Evolutionary conservation across 2,113 vertebrate species (phyloP), one percentile per base, ranked within the genome.

Genomic region (Penelope pileata): DNA sequence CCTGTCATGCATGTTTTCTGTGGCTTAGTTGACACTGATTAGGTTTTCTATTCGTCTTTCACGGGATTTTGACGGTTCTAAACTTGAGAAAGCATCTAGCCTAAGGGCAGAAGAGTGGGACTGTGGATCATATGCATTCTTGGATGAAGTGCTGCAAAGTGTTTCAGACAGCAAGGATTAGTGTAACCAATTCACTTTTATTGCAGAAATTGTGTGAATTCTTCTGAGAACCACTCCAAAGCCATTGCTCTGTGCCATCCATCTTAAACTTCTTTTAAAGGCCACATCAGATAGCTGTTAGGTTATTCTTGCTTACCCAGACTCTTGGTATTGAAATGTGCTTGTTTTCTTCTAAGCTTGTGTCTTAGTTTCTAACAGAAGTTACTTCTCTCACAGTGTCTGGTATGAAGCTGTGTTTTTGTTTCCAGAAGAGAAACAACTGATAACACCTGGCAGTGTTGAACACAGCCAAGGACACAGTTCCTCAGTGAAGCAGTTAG

Each of bases 1-100:
- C 56, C 74, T 69, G 23, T 66, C n/a, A 45, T 24, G 48, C 53
- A 12, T 86, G 45, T 94, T 96, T 91, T 79, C 81, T 50, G 16
- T 86, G 62, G 76, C 94, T 92, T 47, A 32, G 70, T 38, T 47
- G 83, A 38, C 92, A 60, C n/a, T 90, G 81, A 81, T 91, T 88
- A 68, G 77, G 73, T 83, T 88, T 91, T 60, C 50, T 74, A 14
- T 85, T 93, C 60, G 70, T 81, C 75, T 95, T 91, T 68, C 66
- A 36, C n/a, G 72, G n/a, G 38, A 86, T 92, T 75, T 86, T 81
- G 90, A 86, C 84, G 74, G 62, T 79, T 95, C 51, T 54, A 86
- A 93, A 87, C 90, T 83, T 70, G 34, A 96, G 95, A 94, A 94
- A 82, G 53, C 45, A 32, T 45, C 63, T 86, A 91, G 81, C 92